Base-by-base conservation (phyloP, 2,113 vertebrate genomes). In the Lepisosteus oculatus region DNA sequence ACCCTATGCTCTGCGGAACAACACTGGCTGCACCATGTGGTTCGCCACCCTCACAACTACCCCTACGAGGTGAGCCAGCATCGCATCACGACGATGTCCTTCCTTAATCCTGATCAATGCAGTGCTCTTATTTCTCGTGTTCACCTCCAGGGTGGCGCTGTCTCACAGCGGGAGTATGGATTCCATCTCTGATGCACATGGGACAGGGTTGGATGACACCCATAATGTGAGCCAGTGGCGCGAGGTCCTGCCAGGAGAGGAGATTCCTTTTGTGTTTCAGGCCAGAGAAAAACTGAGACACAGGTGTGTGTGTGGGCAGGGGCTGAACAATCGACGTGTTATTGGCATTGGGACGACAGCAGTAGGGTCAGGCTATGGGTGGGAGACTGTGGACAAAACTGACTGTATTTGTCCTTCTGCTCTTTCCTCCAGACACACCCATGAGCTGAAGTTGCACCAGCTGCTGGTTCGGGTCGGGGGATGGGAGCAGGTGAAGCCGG, bases 191-290 rank as follows among this genome's bases (percentile, higher is more conserved):
- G 95, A 96, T 1, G 83, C 90, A 4, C 92, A 94, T 0, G 85
- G 91, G 14, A 79, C 93, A 0, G 90, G 95, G 73, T 85, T 93
- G 42, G 97, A 94, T 14, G 96, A 97, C 70, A 83, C 90, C 1
- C 96, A 96, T 78, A 97, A 96, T 3, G 89, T 99, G 65, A 98
- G 96, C 71, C 94, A 95, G 70, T 99, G 96, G 97, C 89, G 89
- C 12, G 96, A 99, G 84, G 97, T 99, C 51, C 91, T 90, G 73
- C 96, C 96, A 0, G 96, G 97, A 2, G 92, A 95, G 82, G 97
- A 99, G 86, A 86, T 98, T 65, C 97, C 97, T 0, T 99, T 99
- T 84, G 96, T 97, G 83, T 99, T 99, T 82, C 95, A 99, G 86
- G 94, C 96, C 67, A 92, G 93, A 45, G 97, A 97, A 82, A 99